Base-by-base conservation (phyloP, 2,113 vertebrate species). In the Australoheros scitulus region DNA sequence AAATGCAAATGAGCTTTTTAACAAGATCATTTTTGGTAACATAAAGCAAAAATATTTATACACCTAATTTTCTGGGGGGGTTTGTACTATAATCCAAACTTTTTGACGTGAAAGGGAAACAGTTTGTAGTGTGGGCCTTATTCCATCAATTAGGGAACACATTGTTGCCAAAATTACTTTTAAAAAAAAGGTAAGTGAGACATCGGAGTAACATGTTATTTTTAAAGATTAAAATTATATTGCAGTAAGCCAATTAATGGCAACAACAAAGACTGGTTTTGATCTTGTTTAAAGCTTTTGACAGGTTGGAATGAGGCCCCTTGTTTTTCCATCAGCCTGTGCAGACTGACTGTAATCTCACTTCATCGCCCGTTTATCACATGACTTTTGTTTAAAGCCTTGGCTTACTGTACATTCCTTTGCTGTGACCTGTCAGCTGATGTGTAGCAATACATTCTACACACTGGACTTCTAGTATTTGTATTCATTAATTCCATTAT, bases 361-460 rank as follows among this genome's bases (percentile, higher is more conserved):
- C 91, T 87, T 87, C 89, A 88, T 91, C 84, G 78, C 87, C 76
- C 79, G 89, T 82, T 83, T 82, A 85, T 92, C 94, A 94, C 94
- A 95, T 94, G 94, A 92, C 87, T 60, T 87, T 76, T 88, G 78
- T 91, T 90, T 87, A 92, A 95, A 92, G 81, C 87, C 60, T 74
- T 60, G 85, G 75, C 92, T 91, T 89, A 91, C 88, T 93, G 93
- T 94, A 93, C 88, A 94, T 94, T 94, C 92, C 88, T 85, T 75
- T 36, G 55, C 74, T 77, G 74, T 92, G 89, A 92, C 88, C 72
- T 87, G 89, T 95, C 93, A 94, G 89, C 87, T 94, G 94, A 95
- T 89, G 64, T 18, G 32, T 20, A 88, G 78, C 82, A 84, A 78
- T 77, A 55, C 47, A 47, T 61, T 89, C 87, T 18, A 77, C 60